Conservation (phyloP, 2,797 vertebrate species). For the Stomatorhinus walkeri region DNA sequence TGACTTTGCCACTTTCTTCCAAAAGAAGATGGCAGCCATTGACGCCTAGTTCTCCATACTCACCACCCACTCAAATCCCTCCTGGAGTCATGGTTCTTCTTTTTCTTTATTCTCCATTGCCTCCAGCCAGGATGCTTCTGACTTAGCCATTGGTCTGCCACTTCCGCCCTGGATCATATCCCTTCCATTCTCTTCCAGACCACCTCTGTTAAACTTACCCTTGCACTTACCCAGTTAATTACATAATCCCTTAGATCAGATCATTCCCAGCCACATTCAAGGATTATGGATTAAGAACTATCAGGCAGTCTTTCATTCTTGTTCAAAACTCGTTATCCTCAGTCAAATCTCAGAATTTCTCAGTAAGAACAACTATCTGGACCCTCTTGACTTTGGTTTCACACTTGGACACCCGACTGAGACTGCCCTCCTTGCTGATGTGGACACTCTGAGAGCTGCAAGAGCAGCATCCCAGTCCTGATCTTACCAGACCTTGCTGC, state of each 20-base stretch:
- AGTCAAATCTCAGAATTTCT: neutral
- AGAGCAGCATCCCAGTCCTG: neutral
- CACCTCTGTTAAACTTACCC: neutral
- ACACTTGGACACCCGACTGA: neutral
- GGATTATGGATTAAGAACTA: neutral
- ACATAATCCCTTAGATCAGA: neutral
- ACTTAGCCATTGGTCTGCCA: neutral
- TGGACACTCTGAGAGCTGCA: neutral
- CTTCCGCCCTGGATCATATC: neutral
- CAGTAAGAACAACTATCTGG: neutral
- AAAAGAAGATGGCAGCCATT: neutral
- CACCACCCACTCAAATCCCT: neutral
- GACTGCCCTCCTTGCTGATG: neutral
- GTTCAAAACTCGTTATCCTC: neutral
- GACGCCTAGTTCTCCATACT: neutral
- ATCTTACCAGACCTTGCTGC: neutral
- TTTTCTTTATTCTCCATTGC: neutral
- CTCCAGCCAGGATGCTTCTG: neutral
- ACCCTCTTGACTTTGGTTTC: neutral
- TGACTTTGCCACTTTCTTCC: neutral
- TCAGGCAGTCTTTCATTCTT: neutral
- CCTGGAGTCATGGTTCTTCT: neutral
- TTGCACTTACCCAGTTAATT: neutral
- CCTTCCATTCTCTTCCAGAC: neutral
- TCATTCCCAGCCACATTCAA: neutral